phyloP scores from a whole-genome alignment of 2,113 vertebrate species.

The Atherinomorus stipes region DNA sequence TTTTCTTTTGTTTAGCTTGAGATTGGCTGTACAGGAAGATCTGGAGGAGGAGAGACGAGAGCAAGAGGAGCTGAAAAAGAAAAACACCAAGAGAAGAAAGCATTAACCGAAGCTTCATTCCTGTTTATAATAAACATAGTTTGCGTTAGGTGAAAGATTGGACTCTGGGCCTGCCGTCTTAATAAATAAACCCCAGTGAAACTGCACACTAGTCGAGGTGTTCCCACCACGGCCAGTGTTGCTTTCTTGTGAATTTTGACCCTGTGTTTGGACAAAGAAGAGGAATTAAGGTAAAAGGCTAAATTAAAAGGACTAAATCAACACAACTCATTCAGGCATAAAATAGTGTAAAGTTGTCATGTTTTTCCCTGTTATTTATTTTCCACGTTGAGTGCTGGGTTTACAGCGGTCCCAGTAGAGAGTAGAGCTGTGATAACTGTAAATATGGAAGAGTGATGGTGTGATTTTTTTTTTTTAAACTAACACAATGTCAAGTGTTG shows the following conservation, averaged over 20 bases:
- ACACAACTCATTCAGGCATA: slow-evolving; percentile 36
- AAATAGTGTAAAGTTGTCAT: slow-evolving; percentile 1
- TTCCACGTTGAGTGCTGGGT: slow-evolving; percentile 54
- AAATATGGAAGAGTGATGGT: slow-evolving; percentile 35
- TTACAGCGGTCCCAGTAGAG: slow-evolving; percentile 53
- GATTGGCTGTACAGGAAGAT: slow-evolving; percentile 91
- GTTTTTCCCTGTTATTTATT: slow-evolving; percentile 72
- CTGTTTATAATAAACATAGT: neutral
- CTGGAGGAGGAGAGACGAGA: slow-evolving; percentile 90
- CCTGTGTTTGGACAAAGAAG: slow-evolving; percentile 56
- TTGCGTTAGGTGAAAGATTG: neutral
- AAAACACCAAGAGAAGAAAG: slow-evolving; percentile 86
- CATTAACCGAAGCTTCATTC: slow-evolving; percentile 69
- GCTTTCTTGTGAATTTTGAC: slow-evolving; percentile 35
- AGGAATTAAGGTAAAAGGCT: slow-evolving; percentile 48
- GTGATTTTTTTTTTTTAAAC: slow-evolving; percentile 27
- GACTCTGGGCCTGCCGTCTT: neutral
- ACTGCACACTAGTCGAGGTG: neutral
- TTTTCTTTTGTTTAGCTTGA: too few relatives aligned
- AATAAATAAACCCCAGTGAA: slow-evolving; percentile 13
- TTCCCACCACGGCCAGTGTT: slow-evolving; percentile 29
- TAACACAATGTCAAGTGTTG: slow-evolving; percentile 27
- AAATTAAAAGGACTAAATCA: slow-evolving; percentile 32
- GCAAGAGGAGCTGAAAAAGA: slow-evolving; percentile 86
- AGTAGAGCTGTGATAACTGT: slow-evolving; percentile 29